phyloP scores from a whole-genome alignment of 2,797 vertebrate species.

The Chiloscyllium punctatum region DNA sequence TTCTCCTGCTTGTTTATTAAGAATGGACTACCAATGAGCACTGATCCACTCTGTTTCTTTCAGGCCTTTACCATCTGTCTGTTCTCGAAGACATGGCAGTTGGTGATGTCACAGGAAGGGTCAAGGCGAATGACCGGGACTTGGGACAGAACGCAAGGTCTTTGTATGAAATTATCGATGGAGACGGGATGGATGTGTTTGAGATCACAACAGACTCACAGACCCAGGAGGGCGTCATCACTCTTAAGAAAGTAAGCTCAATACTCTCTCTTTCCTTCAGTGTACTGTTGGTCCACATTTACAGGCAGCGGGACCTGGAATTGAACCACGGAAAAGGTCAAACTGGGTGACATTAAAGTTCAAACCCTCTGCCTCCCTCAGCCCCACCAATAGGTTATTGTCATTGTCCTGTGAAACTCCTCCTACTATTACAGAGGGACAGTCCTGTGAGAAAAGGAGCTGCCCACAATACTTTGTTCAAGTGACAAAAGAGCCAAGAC shows the following conservation, averaged over 20 bases:
- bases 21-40: neutral
- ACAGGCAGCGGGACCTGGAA: neutral
- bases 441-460: neutral
- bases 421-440: neutral
- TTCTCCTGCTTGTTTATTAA: neutral
- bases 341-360: neutral
- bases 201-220: constrained; percentile 81
- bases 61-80: constrained; percentile 91
- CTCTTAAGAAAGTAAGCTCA: constrained; percentile 76
- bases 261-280: neutral
- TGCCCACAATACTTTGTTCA: neutral
- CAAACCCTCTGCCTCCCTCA: neutral
- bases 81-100: constrained; percentile 81
- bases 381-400: neutral
- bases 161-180: constrained; percentile 83
- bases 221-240: constrained; percentile 87
- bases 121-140: constrained; percentile 89
- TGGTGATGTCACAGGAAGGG: constrained; percentile 79
- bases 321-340: neutral
- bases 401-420: neutral
- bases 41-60: constrained; percentile 42
- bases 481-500: neutral
- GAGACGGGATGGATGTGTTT: constrained; percentile 81
- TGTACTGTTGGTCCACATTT: neutral
- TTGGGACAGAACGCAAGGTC: constrained; percentile 89